phyloP scores from a whole-genome alignment of 2,888 invertebrate species.

The Disparrhopalites patrizii region DNA sequence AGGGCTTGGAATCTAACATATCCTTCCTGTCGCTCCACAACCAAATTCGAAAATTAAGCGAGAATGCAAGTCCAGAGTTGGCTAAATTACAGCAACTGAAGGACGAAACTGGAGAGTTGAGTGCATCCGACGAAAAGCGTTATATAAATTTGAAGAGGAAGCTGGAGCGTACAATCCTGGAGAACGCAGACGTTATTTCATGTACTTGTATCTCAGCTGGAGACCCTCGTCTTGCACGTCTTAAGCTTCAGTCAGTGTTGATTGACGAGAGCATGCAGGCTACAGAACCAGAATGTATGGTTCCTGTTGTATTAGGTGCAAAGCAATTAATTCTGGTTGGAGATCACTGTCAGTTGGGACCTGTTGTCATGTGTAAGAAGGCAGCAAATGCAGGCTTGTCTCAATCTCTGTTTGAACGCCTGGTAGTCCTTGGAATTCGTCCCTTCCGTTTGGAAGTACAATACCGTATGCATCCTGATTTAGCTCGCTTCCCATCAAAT shows the following conservation, averaged over 20 bases:
- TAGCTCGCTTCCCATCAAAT: slow-evolving; percentile 96
- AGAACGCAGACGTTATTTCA: slow-evolving; percentile 97
- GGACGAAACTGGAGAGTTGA: slow-evolving; percentile 96
- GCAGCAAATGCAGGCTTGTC: slow-evolving; percentile 95
- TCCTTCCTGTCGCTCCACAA: slow-evolving; percentile 95
- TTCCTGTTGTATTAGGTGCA: slow-evolving; percentile 95
- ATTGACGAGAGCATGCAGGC: slow-evolving; percentile 98
- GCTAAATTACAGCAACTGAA: slow-evolving; percentile 93
- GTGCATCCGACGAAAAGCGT: slow-evolving; percentile 90
- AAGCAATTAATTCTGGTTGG: slow-evolving; percentile 90
- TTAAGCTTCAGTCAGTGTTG: slow-evolving; percentile 92
- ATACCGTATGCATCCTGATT: slow-evolving; percentile 98
- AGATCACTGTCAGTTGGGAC: slow-evolving; percentile 98
- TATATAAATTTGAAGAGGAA: slow-evolving; percentile 85
- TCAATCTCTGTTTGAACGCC: slow-evolving; percentile 92
- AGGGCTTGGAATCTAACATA: slow-evolving; percentile 96
- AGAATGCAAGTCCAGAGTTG: slow-evolving; percentile 73
- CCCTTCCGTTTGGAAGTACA: slow-evolving; percentile 97
- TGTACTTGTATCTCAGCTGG: slow-evolving; percentile 99
- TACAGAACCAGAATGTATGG: slow-evolving; percentile 93
- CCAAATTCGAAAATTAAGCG: slow-evolving; percentile 92
- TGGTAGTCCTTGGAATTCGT: slow-evolving; percentile 94
- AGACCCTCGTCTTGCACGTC: slow-evolving; percentile 83
- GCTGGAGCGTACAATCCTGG: slow-evolving; percentile 82
- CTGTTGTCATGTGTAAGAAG: slow-evolving; percentile 99